These are phyloP conservation scores for Chydorus sphaericus DNA, from an alignment of 2,888 invertebrate species.

Conservation along the genomic window DNA sequence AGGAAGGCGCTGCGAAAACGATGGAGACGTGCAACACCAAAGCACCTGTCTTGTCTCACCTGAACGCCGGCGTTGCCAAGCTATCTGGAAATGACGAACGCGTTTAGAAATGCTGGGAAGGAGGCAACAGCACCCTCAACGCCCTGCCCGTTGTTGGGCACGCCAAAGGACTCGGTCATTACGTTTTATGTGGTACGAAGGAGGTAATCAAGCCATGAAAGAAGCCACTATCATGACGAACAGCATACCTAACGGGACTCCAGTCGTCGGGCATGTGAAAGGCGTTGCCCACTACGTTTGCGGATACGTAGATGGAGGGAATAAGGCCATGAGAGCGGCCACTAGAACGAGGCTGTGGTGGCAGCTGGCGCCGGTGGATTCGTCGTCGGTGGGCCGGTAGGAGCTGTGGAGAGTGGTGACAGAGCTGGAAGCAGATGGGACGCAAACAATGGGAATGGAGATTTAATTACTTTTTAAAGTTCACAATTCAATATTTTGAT, in stretches of 20 bases:
- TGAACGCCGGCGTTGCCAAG: neutral
- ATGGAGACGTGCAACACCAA: neutral
- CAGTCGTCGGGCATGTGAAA: conserved; percentile 19
- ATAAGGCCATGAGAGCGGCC: conserved; percentile 17
- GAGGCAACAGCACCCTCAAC: conserved; percentile 12
- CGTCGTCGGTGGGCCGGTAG: too few species aligned
- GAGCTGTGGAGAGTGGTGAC: too few species aligned
- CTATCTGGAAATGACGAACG: neutral
- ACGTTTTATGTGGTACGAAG: conserved; percentile 16
- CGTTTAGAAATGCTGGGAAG: neutral
- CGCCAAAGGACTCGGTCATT: conserved; percentile 17
- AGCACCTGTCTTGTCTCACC: neutral
- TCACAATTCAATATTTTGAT: too few species aligned
- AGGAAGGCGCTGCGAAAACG: neutral
- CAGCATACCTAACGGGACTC: conserved; percentile 16
- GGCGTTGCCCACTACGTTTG: conserved; percentile 17
- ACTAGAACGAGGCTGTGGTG: conserved; percentile 14
- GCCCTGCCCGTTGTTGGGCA: conserved; percentile 19
- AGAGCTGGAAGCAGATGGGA: too few species aligned
- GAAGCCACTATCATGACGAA: conserved; percentile 15
- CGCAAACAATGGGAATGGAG: too few species aligned
- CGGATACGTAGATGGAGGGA: conserved; percentile 17
- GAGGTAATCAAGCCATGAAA: conserved; percentile 17
- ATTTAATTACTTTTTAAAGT: too few species aligned
- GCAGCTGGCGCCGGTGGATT: too few species aligned